phyloP scores from a whole-genome alignment of 2,797 vertebrate genomes.

The Hephaestus fuliginosus region DNA sequence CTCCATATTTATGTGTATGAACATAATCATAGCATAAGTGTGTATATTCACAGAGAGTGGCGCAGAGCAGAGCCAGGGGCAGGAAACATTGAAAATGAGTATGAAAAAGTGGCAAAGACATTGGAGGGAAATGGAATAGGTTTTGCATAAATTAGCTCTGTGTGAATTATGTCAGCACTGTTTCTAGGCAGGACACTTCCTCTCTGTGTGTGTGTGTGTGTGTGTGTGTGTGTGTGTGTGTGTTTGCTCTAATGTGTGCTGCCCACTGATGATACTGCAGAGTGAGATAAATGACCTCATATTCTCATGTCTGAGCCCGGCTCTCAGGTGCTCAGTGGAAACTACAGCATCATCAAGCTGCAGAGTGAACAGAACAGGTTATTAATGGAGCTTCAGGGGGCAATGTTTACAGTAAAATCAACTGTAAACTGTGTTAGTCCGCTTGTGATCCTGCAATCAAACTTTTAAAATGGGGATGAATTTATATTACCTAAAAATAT shows the following conservation, averaged over 20 bases:
- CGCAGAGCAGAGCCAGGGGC: slow-evolving; percentile 49
- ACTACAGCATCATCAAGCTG: slow-evolving; percentile 47
- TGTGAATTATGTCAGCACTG: slow-evolving; percentile 59
- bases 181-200: slow-evolving; percentile 63
- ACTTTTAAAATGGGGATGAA: not conserved
- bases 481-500: not conserved
- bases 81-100: slow-evolving; percentile 39
- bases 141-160: slow-evolving; percentile 67
- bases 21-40: slow-evolving; percentile 30
- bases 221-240: slow-evolving; percentile 18
- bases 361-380: not conserved
- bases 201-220: slow-evolving; percentile 17
- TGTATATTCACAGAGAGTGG: slow-evolving; percentile 12
- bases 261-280: slow-evolving; percentile 62
- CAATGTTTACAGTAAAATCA: not conserved
- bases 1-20: slow-evolving; percentile 50
- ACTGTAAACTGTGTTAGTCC: not conserved
- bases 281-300: slow-evolving; percentile 73
- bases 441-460: slow-evolving; percentile 1
- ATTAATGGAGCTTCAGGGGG: slow-evolving; percentile 10
- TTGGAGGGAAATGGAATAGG: slow-evolving; percentile 51
- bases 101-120: slow-evolving; percentile 26
- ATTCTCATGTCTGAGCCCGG: slow-evolving; percentile 24
- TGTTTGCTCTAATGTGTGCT: slow-evolving; percentile 37
- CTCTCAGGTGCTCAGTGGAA: slow-evolving; percentile 44